Conservation (phyloP, 2,888 invertebrate species). For the Opisthograptis luteolata region DNA sequence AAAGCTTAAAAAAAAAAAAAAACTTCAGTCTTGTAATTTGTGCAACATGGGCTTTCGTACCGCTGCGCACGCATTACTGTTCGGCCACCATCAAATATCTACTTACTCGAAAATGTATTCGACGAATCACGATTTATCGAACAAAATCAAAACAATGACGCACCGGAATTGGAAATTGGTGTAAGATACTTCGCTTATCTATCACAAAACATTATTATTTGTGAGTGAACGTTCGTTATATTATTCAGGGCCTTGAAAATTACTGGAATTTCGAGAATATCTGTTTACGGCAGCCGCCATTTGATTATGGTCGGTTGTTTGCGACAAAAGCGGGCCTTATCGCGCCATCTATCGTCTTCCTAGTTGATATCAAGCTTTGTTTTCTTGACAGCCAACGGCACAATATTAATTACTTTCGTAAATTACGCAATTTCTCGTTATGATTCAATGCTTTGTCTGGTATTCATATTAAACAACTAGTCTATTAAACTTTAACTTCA, state of each 20-base stretch:
- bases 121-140: slow-evolving; percentile 3
- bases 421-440: slow-evolving; percentile 10
- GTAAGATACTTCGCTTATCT: slow-evolving; percentile 18
- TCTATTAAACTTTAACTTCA: neutral
- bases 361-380: slow-evolving; percentile 38
- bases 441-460: slow-evolving; percentile 7
- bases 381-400: slow-evolving; percentile 36
- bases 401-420: slow-evolving; percentile 39
- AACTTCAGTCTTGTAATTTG: too few species aligned
- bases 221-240: slow-evolving; percentile 36
- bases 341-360: slow-evolving; percentile 19
- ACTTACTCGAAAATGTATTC: slow-evolving; percentile 5
- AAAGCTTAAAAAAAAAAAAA: too few species aligned
- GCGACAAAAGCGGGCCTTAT: slow-evolving; percentile 40
- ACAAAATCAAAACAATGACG: slow-evolving; percentile 9
- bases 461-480: neutral
- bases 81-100: too few species aligned
- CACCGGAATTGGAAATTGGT: slow-evolving; percentile 28
- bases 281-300: slow-evolving; percentile 39
- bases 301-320: slow-evolving; percentile 40
- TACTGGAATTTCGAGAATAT: slow-evolving; percentile 27
- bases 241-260: slow-evolving; percentile 34
- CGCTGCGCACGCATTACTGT: too few species aligned
- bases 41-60: too few species aligned
- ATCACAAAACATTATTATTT: slow-evolving; percentile 29